Evolutionary conservation across 2,797 vertebrate species (phyloP).

Genomic region (Heliangelus exortis): DNA sequence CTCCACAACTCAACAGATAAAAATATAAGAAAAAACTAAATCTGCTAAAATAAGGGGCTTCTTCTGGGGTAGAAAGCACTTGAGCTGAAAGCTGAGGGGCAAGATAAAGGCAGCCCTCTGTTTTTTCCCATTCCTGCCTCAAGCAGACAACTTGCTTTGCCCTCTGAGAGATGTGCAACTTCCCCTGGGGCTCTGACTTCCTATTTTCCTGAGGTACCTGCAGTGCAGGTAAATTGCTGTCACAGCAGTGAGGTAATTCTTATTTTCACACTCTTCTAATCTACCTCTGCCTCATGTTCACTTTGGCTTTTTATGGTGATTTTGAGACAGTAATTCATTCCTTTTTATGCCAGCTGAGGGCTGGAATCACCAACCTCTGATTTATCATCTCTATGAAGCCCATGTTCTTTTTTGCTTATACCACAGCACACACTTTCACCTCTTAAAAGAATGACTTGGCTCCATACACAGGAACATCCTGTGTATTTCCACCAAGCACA

Average conservation of each 20-base stretch:
- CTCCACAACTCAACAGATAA: background rate
- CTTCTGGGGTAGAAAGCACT: background rate
- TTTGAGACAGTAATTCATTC: background rate
- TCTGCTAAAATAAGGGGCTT: background rate
- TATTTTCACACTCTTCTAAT: background rate
- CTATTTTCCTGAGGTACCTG: background rate
- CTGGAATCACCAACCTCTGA: background rate
- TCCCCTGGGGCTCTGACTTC: background rate
- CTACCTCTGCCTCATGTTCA: background rate
- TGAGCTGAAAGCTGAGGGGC: background rate
- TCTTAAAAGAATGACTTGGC: background rate
- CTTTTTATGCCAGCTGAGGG: background rate
- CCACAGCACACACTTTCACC: background rate
- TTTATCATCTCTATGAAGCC: background rate
- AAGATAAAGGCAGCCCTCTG: background rate
- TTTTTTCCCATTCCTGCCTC: background rate
- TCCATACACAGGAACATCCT: background rate
- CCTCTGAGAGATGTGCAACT: background rate
- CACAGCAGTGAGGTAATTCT: background rate
- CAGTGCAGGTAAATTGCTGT: constrained; percentile 18
- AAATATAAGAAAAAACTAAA: background rate
- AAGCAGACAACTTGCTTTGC: background rate
- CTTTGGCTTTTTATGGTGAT: background rate
- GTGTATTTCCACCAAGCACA: background rate
- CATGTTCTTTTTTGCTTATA: background rate